phyloP scores from a whole-genome alignment of 2,113 vertebrate species.

The Pterocles gutturalis region DNA sequence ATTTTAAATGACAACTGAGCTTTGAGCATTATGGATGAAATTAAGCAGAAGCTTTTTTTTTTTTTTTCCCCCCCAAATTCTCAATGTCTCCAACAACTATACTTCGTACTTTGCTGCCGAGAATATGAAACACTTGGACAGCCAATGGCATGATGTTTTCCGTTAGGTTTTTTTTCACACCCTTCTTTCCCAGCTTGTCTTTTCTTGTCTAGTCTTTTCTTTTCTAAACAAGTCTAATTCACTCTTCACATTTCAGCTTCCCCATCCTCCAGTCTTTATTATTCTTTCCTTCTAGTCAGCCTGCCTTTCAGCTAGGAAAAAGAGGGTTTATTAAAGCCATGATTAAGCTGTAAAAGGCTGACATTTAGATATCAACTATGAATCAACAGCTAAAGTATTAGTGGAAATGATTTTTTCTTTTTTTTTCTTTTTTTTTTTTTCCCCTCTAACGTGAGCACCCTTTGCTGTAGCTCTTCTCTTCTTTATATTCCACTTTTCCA shows the following conservation, averaged over 20 bases:
- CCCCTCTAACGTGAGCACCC: background rate
- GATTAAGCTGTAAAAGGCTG: constrained; percentile 65
- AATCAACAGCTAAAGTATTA: constrained; percentile 36
- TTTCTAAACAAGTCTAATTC: constrained; percentile 43
- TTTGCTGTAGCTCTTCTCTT: background rate
- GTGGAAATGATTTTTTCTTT: constrained; percentile 12
- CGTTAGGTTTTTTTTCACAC: constrained; percentile 62
- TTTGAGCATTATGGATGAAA: constrained; percentile 13
- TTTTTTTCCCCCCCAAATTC: background rate
- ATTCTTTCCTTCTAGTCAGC: constrained; percentile 23
- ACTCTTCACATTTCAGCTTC: constrained; percentile 15
- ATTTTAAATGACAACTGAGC: constrained; percentile 40
- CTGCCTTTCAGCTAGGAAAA: constrained; percentile 16
- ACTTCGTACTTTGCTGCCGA: constrained; percentile 4
- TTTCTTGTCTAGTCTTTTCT: constrained; percentile 57
- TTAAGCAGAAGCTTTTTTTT: background rate
- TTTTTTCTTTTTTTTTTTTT: background rate
- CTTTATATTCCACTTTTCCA: background rate
- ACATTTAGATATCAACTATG: constrained; percentile 58
- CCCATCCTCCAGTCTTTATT: constrained; percentile 34
- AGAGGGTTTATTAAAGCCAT: constrained; percentile 65
- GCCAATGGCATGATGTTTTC: background rate
- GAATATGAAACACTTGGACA: constrained; percentile 38
- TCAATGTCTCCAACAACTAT: constrained; percentile 20
- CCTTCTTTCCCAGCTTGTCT: constrained; percentile 74